Percentiles rank a stretch among this genome's conserved stretches.
phyloP scores from a whole-genome alignment of 2,888 invertebrate species.

The Dendrolimus houi region DNA sequence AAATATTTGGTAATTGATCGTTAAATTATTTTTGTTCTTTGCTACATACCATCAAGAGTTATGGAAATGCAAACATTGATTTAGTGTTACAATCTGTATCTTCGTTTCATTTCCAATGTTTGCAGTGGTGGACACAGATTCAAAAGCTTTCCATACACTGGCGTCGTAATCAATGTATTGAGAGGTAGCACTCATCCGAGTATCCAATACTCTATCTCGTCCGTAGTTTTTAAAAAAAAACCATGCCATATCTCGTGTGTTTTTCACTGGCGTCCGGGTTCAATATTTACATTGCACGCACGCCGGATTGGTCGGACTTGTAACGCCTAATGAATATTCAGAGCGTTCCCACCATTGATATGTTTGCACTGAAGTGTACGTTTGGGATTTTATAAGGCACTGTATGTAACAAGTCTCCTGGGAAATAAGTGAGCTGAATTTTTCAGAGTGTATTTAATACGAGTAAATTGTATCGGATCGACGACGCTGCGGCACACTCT shows the following conservation, averaged over 20 bases:
- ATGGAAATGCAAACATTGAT: neutral
- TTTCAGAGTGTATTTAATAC: constrained; percentile 19
- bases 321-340: constrained; percentile 15
- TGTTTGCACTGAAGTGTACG: constrained; percentile 13
- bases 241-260: constrained; percentile 15
- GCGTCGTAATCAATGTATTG: constrained; percentile 37
- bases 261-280: constrained; percentile 21
- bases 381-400: constrained; percentile 31
- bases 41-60: too few species aligned
- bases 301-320: constrained; percentile 28
- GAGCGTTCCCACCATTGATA: constrained; percentile 1
- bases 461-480: constrained; percentile 16
- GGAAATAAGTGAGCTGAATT: constrained; percentile 22
- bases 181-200: constrained; percentile 29
- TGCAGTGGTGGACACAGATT: neutral
- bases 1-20: too few species aligned
- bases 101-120: neutral
- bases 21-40: too few species aligned
- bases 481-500: constrained; percentile 2
- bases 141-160: constrained; percentile 5
- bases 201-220: constrained; percentile 17
- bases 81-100: neutral
- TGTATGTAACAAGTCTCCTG: constrained; percentile 27
- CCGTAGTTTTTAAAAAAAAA: constrained; percentile 26
- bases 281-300: constrained; percentile 40